phyloP scores from a whole-genome alignment of 2,113 vertebrate species.

The Dryoscopus gambensis region DNA sequence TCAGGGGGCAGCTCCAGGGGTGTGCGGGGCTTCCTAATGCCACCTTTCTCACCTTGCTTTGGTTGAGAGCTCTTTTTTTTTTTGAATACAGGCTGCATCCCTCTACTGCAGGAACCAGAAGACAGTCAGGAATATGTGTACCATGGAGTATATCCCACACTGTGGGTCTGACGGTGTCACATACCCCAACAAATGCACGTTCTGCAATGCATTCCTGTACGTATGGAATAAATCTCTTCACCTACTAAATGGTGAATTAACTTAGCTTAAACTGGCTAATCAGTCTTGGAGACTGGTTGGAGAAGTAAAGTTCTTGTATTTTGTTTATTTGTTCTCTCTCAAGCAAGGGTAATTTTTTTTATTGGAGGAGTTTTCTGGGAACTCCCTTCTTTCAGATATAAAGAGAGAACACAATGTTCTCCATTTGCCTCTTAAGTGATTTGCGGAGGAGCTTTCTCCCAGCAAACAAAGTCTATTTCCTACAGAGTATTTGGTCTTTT shows the following conservation, averaged over 20 bases:
- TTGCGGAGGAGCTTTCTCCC: background rate
- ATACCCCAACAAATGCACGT: background rate
- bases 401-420: background rate
- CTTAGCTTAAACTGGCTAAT: background rate
- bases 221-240: background rate
- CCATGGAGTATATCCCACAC: background rate
- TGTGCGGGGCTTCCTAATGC: background rate
- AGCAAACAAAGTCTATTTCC: background rate
- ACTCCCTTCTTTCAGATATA: background rate
- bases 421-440: background rate
- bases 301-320: background rate
- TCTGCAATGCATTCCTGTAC: background rate
- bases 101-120: rapidly evolving
- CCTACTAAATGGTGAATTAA: background rate
- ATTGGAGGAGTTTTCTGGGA: background rate
- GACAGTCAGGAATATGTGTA: rapidly evolving
- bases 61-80: background rate
- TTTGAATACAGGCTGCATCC: background rate
- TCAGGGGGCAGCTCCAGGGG: background rate
- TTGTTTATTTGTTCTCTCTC: background rate
- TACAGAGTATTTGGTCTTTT: background rate
- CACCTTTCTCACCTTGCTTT: background rate
- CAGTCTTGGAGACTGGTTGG: background rate
- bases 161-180: background rate
- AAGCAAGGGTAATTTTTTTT: background rate